phyloP scores from a whole-genome alignment of 2,113 vertebrate genomes.

The Atractosteus spatula region DNA sequence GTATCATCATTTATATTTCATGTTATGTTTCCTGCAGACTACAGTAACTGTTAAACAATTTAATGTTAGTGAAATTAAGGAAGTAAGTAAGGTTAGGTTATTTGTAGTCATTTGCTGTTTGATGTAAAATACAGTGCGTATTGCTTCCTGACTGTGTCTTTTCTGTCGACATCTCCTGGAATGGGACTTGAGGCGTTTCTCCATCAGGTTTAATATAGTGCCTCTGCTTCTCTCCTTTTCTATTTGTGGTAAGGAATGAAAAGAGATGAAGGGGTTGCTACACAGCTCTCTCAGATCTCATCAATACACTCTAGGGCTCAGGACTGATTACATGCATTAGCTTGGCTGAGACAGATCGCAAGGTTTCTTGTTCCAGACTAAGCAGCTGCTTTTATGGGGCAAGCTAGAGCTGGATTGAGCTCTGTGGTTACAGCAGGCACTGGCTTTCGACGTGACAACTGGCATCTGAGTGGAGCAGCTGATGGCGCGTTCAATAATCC shows the following conservation, averaged over 20 bases:
- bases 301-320: neutral
- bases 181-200: neutral
- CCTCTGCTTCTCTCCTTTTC: neutral
- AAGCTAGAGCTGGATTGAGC: neutral
- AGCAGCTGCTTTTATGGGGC: neutral
- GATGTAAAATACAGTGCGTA: too few species aligned
- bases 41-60: too few species aligned
- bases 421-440: neutral
- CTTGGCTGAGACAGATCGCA: neutral
- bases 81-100: too few species aligned
- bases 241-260: neutral
- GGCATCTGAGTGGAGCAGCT: neutral
- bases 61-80: too few species aligned
- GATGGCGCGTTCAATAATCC: constrained; percentile 1
- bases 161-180: neutral
- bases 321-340: neutral
- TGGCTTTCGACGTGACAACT: neutral
- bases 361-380: neutral
- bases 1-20: too few species aligned
- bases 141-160: too few species aligned
- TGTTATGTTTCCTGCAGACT: too few species aligned
- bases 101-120: too few species aligned
- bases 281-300: neutral
- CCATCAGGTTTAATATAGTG: neutral
- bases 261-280: neutral